Conservation (phyloP, 1,140 invertebrate genomes). For the Lepidurus apus region DNA sequence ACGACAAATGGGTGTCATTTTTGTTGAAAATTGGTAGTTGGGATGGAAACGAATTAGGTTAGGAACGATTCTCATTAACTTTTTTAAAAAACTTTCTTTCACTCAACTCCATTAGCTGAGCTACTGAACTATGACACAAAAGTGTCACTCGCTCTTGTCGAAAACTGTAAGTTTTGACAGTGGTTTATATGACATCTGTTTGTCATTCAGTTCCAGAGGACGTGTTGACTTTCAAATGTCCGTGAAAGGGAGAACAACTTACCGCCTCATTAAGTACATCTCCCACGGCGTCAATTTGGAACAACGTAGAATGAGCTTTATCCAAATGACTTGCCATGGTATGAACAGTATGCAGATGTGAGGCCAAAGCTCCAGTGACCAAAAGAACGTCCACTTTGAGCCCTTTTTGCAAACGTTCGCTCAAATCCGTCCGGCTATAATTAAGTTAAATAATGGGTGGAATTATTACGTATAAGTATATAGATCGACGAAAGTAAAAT, state of each 20-base stretch:
- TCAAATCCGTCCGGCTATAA: slow-evolving; percentile 62
- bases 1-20: no score
- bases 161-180: not conserved
- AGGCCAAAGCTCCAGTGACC: slow-evolving; percentile 72
- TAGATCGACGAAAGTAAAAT: no score
- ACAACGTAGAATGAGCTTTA: slow-evolving; percentile 72
- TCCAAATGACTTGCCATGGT: slow-evolving; percentile 64
- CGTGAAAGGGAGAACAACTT: slow-evolving; percentile 40
- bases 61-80: no score
- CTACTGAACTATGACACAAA: no score
- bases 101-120: not conserved
- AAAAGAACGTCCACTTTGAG: slow-evolving; percentile 70
- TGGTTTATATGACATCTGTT: fast-evolving
- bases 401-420: slow-evolving; percentile 52
- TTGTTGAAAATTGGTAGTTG: no score
- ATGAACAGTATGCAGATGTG: slow-evolving; percentile 66
- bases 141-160: no score
- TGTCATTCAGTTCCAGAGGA: not conserved
- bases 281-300: slow-evolving; percentile 71
- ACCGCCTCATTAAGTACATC: slow-evolving; percentile 75
- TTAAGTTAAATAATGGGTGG: not conserved
- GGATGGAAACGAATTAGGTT: no score
- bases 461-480: no score
- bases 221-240: not conserved
- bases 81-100: not conserved